phyloP scores from a whole-genome alignment of 2,888 invertebrate genomes.

The Pomacea canaliculata region DNA sequence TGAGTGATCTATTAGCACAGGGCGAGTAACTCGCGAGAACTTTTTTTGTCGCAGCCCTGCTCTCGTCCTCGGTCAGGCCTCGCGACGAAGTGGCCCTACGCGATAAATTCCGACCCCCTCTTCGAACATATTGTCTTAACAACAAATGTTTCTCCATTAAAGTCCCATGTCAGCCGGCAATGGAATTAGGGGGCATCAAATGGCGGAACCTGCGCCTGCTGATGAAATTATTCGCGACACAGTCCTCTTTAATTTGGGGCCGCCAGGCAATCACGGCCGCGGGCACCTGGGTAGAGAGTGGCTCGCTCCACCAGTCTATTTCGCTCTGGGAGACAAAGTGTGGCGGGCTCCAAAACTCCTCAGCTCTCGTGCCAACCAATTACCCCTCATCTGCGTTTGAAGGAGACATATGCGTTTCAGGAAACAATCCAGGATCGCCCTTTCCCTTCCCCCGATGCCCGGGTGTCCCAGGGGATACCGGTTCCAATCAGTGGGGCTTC shows the following conservation, averaged over 20 bases:
- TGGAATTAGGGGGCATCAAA: slow-evolving; percentile 33
- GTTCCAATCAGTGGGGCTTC: slow-evolving; percentile 24
- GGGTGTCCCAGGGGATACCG: slow-evolving; percentile 4
- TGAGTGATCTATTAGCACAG: slow-evolving; percentile 11
- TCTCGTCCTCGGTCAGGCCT: neutral
- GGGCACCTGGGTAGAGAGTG: slow-evolving; percentile 9
- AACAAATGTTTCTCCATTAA: slow-evolving; percentile 34
- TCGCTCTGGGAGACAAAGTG: neutral
- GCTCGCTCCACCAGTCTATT: neutral
- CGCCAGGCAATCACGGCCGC: slow-evolving; percentile 28
- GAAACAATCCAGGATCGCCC: slow-evolving; percentile 22
- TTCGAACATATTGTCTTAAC: slow-evolving; percentile 35
- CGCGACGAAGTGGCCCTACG: neutral
- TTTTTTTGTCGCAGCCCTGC: neutral
- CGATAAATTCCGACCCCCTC: slow-evolving; percentile 25
- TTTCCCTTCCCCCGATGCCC: neutral
- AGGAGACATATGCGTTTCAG: slow-evolving; percentile 27
- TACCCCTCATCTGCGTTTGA: slow-evolving; percentile 28
- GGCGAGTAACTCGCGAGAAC: neutral
- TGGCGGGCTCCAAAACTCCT: neutral
- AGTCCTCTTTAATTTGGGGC: slow-evolving; percentile 31
- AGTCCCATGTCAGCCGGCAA: slow-evolving; percentile 32
- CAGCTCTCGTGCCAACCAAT: slow-evolving; percentile 22
- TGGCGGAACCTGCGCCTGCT: slow-evolving; percentile 25
- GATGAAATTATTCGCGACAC: slow-evolving; percentile 31